Conservation (phyloP, 2,888 invertebrate species). For the Trypoxylon attenuatum region DNA sequence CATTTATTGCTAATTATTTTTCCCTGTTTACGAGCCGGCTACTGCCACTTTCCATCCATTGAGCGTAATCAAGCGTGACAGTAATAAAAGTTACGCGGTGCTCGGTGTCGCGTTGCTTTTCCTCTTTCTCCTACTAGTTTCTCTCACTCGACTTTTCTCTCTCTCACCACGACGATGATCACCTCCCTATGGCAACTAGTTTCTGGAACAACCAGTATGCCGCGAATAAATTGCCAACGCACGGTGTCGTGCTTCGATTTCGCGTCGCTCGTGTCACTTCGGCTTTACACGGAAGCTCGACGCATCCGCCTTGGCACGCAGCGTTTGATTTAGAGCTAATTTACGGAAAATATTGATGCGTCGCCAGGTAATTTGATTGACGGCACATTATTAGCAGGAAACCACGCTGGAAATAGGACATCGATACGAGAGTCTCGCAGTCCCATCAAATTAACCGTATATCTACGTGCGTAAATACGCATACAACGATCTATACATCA, state of each 20-base stretch:
- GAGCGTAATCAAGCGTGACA: conserved; percentile 41
- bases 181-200: background rate
- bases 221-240: background rate
- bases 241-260: background rate
- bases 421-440: no score
- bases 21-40: conserved; percentile 32
- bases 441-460: no score
- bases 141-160: conserved; percentile 12
- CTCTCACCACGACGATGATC: background rate
- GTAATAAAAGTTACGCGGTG: conserved; percentile 34
- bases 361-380: no score
- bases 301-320: background rate
- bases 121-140: conserved; percentile 7
- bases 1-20: conserved; percentile 51
- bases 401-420: no score
- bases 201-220: background rate
- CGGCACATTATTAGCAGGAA: no score
- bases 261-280: no score
- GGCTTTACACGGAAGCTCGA: no score
- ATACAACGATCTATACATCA: no score
- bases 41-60: conserved; percentile 22
- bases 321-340: no score
- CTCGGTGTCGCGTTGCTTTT: conserved; percentile 20
- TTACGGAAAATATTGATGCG: no score
- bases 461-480: no score